phyloP scores from a whole-genome alignment of 2,797 vertebrate genomes.

The Melanotaenia trifasciata region DNA sequence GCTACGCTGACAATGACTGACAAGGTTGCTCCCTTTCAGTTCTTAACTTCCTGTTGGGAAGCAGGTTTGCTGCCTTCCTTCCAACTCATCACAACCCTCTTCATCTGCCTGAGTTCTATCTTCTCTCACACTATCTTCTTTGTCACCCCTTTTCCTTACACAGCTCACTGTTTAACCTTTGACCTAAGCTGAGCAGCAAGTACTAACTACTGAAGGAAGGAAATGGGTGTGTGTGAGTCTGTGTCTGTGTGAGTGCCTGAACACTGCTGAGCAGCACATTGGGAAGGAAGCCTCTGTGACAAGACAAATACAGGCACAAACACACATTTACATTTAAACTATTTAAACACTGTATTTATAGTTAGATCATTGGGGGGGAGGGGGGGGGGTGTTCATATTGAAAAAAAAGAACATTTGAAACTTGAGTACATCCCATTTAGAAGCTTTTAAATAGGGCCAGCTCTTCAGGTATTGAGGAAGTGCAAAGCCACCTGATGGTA shows the following conservation, averaged over 20 bases:
- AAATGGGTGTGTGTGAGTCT: constrained; percentile 53
- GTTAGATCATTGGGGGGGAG: neutral
- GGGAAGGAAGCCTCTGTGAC: constrained; percentile 67
- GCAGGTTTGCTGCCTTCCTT: constrained; percentile 42
- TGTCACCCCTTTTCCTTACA: constrained; percentile 30
- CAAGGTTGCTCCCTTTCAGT: constrained; percentile 31
- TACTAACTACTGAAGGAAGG: constrained; percentile 65
- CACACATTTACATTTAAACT: constrained; percentile 11
- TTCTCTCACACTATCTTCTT: constrained; percentile 37
- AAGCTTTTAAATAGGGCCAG: neutral
- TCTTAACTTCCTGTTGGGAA: constrained; percentile 39
- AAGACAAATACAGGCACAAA: constrained; percentile 43
- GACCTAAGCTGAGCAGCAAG: constrained; percentile 48
- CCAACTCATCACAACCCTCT: constrained; percentile 30
- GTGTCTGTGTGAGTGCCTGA: constrained; percentile 30
- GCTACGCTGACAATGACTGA: constrained; percentile 25
- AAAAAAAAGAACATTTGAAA: neutral
- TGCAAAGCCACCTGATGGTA: too few species aligned
- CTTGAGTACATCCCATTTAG: neutral
- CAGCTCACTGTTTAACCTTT: constrained; percentile 65
- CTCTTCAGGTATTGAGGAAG: neutral
- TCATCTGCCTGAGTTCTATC: constrained; percentile 32
- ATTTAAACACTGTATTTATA: neutral
- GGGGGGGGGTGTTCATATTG: too few species aligned
- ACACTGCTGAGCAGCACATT: constrained; percentile 44